A percentile compares a stretch with the other conserved stretches of the same genome.
phyloP scores from a whole-genome alignment of 2,888 invertebrate genomes.

The Hoplodrina blanda region DNA sequence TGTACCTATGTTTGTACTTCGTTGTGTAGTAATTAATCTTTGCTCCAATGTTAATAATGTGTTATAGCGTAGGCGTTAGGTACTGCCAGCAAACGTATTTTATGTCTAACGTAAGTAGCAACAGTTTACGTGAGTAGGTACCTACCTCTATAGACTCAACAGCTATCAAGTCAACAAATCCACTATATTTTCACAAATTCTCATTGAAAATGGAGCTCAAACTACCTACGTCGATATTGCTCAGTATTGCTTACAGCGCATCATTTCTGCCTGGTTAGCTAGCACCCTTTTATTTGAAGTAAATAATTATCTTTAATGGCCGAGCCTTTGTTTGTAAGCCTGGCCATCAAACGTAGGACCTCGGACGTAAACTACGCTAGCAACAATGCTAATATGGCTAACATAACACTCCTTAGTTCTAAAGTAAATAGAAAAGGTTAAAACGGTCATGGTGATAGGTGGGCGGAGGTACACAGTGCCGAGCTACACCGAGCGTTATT shows the following conservation, averaged over 20 bases:
- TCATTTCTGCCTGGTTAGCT: constrained; percentile 52
- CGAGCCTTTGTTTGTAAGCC: constrained; percentile 51
- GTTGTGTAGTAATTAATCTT: background rate
- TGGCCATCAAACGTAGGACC: constrained; percentile 39
- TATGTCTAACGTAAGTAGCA: too few relatives aligned
- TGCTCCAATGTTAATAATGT: too few relatives aligned
- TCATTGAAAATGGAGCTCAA: background rate
- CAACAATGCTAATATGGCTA: constrained; percentile 26
- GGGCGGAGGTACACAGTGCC: constrained; percentile 21
- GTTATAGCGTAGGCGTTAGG: too few relatives aligned
- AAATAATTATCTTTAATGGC: constrained; percentile 57
- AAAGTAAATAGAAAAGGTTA: constrained; percentile 63
- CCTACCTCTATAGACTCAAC: too few relatives aligned
- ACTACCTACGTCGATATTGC: constrained; percentile 30
- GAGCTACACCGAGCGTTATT: constrained; percentile 17
- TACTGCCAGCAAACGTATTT: too few relatives aligned
- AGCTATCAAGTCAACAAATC: background rate
- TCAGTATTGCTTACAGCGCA: constrained; percentile 33
- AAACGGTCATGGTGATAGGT: constrained; percentile 57
- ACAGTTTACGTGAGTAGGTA: too few relatives aligned
- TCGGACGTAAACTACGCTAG: constrained; percentile 24
- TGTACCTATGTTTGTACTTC: background rate
- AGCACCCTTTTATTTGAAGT: constrained; percentile 50
- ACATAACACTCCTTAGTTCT: constrained; percentile 37
- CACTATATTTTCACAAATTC: constrained; percentile 10